These are phyloP conservation scores for Pelecanus crispus DNA, from an alignment of 2,113 vertebrate species.

Conservation along the genomic window DNA sequence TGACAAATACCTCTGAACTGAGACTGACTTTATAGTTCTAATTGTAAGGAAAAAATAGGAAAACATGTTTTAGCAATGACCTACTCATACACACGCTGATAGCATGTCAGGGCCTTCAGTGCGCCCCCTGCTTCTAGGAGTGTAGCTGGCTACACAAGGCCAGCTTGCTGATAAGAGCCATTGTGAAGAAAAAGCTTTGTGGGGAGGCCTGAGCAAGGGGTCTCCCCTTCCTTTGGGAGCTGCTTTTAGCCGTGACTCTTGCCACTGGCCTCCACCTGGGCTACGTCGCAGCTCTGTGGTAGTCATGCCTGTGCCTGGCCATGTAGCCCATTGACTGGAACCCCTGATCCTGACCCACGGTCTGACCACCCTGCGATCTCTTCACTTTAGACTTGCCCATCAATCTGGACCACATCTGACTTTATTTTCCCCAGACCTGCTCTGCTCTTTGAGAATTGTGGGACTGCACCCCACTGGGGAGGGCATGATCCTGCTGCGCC, in stretches of 20 bases:
- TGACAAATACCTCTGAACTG: neutral
- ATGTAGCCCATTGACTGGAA: accelerated
- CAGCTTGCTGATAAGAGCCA: neutral
- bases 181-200: neutral
- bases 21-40: neutral
- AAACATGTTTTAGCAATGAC: neutral
- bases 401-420: neutral
- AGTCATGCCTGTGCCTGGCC: neutral
- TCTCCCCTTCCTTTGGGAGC: neutral
- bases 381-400: neutral
- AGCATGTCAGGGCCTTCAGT: neutral
- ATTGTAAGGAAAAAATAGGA: neutral
- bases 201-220: neutral
- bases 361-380: neutral
- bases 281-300: neutral
- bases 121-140: neutral
- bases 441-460: neutral
- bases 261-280: neutral
- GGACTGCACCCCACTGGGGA: accelerated
- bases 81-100: neutral
- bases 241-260: neutral
- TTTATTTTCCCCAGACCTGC: neutral
- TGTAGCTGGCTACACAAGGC: neutral
- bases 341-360: neutral
- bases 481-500: accelerated